Percentiles rank a stretch among this genome's conserved stretches.
Conservation (phyloP, 2,797 vertebrate species). For the Oreonectes daqikongensis region DNA sequence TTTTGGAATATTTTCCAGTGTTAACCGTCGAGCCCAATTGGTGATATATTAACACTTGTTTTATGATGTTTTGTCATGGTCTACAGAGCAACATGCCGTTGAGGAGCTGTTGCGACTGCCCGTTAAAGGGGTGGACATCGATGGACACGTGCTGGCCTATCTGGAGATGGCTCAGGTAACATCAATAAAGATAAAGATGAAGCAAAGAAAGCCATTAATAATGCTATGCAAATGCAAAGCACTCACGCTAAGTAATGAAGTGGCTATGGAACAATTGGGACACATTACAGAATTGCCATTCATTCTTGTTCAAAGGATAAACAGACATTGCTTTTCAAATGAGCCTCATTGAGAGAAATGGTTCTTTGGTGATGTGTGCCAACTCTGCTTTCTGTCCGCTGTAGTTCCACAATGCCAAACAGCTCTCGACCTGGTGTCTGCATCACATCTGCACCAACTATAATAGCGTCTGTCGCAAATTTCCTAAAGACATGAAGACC, state of each 20-base stretch:
- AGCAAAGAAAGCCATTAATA: conserved; percentile 17
- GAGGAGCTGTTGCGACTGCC: conserved; percentile 82
- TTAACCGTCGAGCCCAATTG: conserved; percentile 31
- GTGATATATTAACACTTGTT: conserved; percentile 37
- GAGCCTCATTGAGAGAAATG: conserved; percentile 45
- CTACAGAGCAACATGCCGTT: conserved; percentile 85
- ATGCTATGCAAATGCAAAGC: conserved; percentile 25
- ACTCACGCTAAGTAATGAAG: conserved; percentile 35
- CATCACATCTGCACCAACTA: conserved; percentile 95
- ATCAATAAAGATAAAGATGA: conserved; percentile 25
- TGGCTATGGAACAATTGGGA: conserved; percentile 34
- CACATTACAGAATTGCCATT: conserved; percentile 48
- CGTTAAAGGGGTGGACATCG: conserved; percentile 83
- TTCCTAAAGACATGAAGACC: conserved; percentile 90
- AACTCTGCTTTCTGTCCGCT: conserved; percentile 44
- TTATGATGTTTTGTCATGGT: conserved; percentile 40
- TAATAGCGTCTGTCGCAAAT: conserved; percentile 90
- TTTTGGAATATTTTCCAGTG: background rate
- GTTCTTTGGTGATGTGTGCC: conserved; percentile 36
- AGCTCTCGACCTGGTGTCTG: conserved; percentile 88
- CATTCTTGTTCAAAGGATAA: conserved; percentile 53
- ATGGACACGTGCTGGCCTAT: conserved; percentile 87
- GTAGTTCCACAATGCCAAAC: conserved; percentile 89
- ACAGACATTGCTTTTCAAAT: conserved; percentile 54
- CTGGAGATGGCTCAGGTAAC: conserved; percentile 88